phyloP scores from a whole-genome alignment of 2,113 vertebrate genomes.

The Hipposideros armiger region DNA sequence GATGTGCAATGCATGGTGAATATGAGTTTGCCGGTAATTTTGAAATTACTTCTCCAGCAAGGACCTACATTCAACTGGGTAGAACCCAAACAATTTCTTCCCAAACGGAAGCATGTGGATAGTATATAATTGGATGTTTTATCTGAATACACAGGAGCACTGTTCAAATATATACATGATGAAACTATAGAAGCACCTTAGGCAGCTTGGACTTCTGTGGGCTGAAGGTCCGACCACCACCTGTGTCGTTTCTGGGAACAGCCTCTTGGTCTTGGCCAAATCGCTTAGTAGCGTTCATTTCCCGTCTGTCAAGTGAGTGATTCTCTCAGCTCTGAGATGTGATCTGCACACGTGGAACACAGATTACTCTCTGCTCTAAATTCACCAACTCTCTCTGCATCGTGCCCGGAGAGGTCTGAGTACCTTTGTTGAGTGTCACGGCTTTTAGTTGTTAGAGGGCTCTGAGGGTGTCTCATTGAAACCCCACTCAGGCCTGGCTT shows the following conservation, averaged over 20 bases:
- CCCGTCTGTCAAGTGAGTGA: neutral
- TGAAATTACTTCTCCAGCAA: slow-evolving; percentile 77
- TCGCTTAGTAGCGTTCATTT: neutral
- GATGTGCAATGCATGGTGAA: neutral
- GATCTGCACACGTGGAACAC: neutral
- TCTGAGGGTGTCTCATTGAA: neutral
- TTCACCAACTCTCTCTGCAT: slow-evolving; percentile 39
- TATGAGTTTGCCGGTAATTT: slow-evolving; percentile 21
- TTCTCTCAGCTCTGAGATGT: neutral
- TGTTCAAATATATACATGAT: slow-evolving; percentile 38
- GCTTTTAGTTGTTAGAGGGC: neutral
- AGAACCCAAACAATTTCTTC: slow-evolving; percentile 60
- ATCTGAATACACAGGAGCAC: slow-evolving; percentile 68
- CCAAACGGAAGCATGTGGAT: slow-evolving; percentile 63
- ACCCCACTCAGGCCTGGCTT: neutral
- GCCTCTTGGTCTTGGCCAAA: neutral
- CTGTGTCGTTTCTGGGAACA: rapidly evolving
- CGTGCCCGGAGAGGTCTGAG: neutral
- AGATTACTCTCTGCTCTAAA: neutral
- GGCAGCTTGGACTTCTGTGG: neutral
- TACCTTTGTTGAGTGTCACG: neutral
- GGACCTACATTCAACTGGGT: slow-evolving; percentile 13
- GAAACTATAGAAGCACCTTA: slow-evolving; percentile 49
- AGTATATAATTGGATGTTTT: slow-evolving; percentile 56
- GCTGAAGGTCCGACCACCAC: rapidly evolving